These are phyloP conservation scores for Pseudolaguvia tuberculata DNA, from an alignment of 2,113 vertebrate species.

Conservation along the genomic window DNA sequence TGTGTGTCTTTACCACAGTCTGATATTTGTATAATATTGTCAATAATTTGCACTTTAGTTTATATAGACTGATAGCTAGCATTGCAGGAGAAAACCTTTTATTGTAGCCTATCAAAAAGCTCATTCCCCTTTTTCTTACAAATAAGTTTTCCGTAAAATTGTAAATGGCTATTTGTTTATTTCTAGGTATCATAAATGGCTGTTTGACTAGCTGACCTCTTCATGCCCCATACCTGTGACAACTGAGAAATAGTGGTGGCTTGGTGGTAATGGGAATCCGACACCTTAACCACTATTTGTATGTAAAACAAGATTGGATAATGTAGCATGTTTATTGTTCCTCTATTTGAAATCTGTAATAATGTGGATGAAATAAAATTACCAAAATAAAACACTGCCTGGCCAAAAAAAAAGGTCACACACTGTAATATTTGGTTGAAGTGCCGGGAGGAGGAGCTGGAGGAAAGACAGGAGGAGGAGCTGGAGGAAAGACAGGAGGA, in stretches of 20 bases:
- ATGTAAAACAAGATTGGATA: too few relatives aligned
- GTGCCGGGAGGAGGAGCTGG: too few relatives aligned
- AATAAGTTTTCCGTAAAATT: background rate
- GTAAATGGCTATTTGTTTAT: background rate
- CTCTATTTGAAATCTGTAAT: background rate
- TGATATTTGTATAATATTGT: background rate
- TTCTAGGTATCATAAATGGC: background rate
- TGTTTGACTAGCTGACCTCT: background rate
- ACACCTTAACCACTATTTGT: too few relatives aligned
- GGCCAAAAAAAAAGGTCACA: too few relatives aligned
- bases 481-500: too few relatives aligned
- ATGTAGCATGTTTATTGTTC: too few relatives aligned
- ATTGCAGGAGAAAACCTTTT: background rate
- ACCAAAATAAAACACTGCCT: too few relatives aligned
- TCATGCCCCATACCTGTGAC: background rate
- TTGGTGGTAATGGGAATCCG: too few relatives aligned
- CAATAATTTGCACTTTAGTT: slow-evolving; percentile 42
- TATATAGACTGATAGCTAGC: slow-evolving; percentile 25
- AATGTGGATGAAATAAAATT: background rate
- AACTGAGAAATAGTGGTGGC: too few relatives aligned
- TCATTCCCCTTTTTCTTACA: background rate
- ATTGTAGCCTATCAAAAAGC: background rate
- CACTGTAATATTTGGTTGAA: too few relatives aligned
- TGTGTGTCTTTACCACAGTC: slow-evolving; percentile 13
- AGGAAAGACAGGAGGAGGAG: too few relatives aligned